Conservation (phyloP, 2,888 invertebrate genomes). For the Anarsia innoxiella region DNA sequence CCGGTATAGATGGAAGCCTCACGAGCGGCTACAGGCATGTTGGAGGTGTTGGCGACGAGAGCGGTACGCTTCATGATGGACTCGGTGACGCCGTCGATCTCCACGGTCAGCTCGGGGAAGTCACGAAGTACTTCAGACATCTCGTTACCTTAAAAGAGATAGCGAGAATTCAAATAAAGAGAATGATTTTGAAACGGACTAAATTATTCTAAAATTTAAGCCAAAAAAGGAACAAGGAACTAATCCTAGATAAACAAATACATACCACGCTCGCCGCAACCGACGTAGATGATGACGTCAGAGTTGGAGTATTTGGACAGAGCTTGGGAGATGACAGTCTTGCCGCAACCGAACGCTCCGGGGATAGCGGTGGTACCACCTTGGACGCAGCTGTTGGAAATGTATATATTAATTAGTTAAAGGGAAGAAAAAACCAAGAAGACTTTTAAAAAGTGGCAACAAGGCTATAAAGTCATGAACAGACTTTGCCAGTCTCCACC, state of each 20-base stretch:
- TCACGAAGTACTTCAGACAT: conserved; percentile 99
- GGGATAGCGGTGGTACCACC: conserved; percentile 99
- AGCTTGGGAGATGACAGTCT: conserved; percentile 99
- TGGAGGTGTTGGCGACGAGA: conserved; percentile 99
- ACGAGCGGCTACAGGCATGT: conserved; percentile 99
- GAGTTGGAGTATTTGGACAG: conserved; percentile 99
- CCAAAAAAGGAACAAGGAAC: no score
- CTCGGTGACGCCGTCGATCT: conserved; percentile 96
- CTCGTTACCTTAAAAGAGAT: conserved; percentile 90
- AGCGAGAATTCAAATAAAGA: no score
- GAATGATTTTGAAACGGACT: no score
- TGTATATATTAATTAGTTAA: no score
- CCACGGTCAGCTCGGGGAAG: conserved; percentile 98
- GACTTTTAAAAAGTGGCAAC: no score
- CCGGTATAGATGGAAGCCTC: conserved; percentile 99
- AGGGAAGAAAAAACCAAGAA: no score
- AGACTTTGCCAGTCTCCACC: no score
- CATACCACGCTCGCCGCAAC: conserved; percentile 98
- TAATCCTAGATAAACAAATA: no score
- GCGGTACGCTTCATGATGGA: conserved; percentile 99
- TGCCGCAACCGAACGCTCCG: conserved; percentile 99
- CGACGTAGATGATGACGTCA: conserved; percentile 99
- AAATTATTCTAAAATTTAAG: no score
- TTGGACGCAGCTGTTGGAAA: conserved; percentile 96
- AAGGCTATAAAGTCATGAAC: no score